These are phyloP conservation scores for Rhagoletis zephyria DNA, from an alignment of 1,140 invertebrate genomes.

Conservation along the genomic window DNA sequence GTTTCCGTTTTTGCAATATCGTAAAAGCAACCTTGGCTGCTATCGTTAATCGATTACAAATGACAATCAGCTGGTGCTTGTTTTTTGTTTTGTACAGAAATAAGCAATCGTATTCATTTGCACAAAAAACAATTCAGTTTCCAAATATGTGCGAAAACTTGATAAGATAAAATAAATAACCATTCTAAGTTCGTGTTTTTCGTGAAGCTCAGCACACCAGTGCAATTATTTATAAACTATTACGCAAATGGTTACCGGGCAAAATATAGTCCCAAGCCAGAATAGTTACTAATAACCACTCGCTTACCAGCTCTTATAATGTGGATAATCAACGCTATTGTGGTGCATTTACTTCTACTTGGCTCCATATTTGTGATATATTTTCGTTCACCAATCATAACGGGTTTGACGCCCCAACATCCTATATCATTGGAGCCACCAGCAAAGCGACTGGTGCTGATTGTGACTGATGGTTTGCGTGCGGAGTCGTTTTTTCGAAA, in stretches of 20 bases:
- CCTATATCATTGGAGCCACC: slow-evolving; percentile 75
- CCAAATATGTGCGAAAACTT: not conserved
- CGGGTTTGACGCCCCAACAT: slow-evolving; percentile 74
- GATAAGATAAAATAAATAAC: not conserved
- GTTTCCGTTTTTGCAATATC: not conserved
- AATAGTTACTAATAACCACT: not conserved
- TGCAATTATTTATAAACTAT: no score
- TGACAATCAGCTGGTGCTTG: slow-evolving; percentile 14
- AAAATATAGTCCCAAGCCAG: no score
- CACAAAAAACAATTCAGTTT: not conserved
- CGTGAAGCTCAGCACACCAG: no score
- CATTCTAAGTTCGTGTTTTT: not conserved
- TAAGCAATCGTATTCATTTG: not conserved
- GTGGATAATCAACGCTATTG: slow-evolving; percentile 67
- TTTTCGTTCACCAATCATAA: slow-evolving; percentile 79
- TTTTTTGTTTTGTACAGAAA: not conserved
- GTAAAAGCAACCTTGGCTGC: not conserved
- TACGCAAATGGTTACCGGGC: no score
- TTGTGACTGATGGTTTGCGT: slow-evolving; percentile 91
- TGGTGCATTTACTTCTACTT: slow-evolving; percentile 76
- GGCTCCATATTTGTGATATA: slow-evolving; percentile 80
- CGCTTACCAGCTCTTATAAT: slow-evolving; percentile 55
- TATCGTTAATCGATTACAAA: slow-evolving; percentile 26
- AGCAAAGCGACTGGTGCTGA: slow-evolving; percentile 84
- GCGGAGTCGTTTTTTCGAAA: slow-evolving; percentile 83